Conservation (phyloP, 2,888 invertebrate genomes). For the Leptopterna dolabrata region DNA sequence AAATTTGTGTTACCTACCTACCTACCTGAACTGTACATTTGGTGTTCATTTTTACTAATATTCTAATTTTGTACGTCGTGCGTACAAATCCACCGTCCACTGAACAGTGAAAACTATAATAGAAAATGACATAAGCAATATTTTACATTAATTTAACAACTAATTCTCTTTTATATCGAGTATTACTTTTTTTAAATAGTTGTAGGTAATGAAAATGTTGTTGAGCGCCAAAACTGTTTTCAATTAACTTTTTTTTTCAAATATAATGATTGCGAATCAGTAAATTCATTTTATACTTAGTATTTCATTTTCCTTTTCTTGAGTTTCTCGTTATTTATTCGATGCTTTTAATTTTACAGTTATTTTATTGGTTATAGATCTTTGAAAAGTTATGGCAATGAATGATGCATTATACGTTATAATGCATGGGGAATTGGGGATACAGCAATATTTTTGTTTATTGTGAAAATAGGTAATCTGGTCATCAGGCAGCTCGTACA, state of each 20-base stretch:
- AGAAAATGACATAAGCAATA: not conserved
- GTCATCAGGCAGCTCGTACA: too few species aligned
- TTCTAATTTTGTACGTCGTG: not conserved
- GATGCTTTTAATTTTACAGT: not conserved
- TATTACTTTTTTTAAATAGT: not conserved
- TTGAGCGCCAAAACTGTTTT: not conserved
- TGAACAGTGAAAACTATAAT: not conserved
- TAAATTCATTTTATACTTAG: not conserved
- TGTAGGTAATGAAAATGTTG: not conserved
- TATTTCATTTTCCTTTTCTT: not conserved
- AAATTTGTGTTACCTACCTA: not conserved
- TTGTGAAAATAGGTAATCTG: too few species aligned
- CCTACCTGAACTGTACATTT: not conserved
- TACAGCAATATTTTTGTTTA: too few species aligned
- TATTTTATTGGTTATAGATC: not conserved
- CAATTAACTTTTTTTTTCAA: not conserved
- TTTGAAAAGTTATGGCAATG: not conserved
- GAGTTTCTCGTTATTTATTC: not conserved
- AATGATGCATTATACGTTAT: not conserved
- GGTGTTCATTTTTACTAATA: not conserved
- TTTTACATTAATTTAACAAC: not conserved
- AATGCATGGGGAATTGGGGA: too few species aligned
- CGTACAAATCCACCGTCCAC: not conserved
- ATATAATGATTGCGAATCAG: not conserved
- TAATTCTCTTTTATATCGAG: not conserved